Percentiles rank a stretch among this genome's conserved stretches.
Evolutionary conservation across 1,140 invertebrate genomes (phyloP).

Genomic region (Magallana gigas): DNA sequence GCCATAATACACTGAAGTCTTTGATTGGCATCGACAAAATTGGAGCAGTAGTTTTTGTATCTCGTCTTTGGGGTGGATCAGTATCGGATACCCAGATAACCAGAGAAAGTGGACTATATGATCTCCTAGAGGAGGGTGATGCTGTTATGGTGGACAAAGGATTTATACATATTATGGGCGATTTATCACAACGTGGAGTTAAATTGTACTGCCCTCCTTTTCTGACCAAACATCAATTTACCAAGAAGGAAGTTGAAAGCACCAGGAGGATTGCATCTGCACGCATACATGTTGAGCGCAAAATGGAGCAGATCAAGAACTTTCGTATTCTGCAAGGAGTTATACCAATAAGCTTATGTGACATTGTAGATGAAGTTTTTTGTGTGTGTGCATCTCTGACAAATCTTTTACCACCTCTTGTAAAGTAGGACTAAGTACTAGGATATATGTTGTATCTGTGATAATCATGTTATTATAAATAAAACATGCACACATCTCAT

Average conservation of each 20-base stretch:
- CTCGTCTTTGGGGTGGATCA: conserved; percentile 46
- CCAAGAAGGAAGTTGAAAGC: conserved; percentile 40
- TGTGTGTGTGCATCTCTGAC: conserved; percentile 50
- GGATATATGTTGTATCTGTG: not conserved
- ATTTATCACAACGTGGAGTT: conserved; percentile 35
- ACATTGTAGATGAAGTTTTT: conserved; percentile 46
- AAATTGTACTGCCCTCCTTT: conserved; percentile 54
- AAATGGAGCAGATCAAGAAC: conserved; percentile 62
- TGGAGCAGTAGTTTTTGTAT: conserved; percentile 49
- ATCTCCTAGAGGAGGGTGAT: conserved; percentile 43
- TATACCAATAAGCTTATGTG: conserved; percentile 50
- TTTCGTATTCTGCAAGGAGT: conserved; percentile 56
- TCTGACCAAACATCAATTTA: conserved; percentile 47
- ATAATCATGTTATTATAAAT: conserved; percentile 23
- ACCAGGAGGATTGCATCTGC: conserved; percentile 57
- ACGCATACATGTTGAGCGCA: conserved; percentile 55
- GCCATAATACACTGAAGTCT: conserved; percentile 52
- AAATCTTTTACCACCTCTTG: conserved; percentile 54
- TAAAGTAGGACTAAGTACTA: conserved; percentile 35
- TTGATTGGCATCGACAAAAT: conserved; percentile 52
- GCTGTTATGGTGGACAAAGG: conserved; percentile 56
- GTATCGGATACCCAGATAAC: conserved; percentile 46
- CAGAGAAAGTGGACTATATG: conserved; percentile 50
- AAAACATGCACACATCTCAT: too few relatives aligned
- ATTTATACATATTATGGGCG: conserved; percentile 39